phyloP scores from a whole-genome alignment of 2,888 invertebrate genomes.

The Platerodrilus igneus region DNA sequence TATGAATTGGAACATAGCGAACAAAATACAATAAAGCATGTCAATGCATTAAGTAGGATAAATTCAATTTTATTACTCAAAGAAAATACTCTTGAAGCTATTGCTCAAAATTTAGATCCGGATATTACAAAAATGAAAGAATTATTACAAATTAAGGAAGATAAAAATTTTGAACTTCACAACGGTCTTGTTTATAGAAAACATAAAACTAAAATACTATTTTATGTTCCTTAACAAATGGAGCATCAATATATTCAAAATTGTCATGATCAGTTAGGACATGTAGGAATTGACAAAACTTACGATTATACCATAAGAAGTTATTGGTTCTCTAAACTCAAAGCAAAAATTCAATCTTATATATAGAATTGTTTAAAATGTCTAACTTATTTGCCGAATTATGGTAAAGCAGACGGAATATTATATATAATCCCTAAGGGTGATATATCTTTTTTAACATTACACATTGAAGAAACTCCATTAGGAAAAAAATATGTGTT shows the following conservation, averaged over 20 bases:
- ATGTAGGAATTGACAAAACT: conserved; percentile 27
- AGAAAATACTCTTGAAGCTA: conserved; percentile 26
- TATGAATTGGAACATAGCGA: conserved; percentile 13
- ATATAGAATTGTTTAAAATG: conserved; percentile 3
- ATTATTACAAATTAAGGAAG: conserved; percentile 23
- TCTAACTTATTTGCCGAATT: not conserved
- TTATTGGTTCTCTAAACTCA: conserved; percentile 5
- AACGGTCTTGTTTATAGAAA: conserved; percentile 8
- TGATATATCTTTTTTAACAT: not conserved
- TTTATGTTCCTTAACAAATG: not conserved
- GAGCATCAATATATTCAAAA: conserved; percentile 3
- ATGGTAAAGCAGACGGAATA: not conserved
- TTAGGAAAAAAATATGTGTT: not conserved
- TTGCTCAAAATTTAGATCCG: conserved; percentile 26
- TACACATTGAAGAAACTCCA: not conserved
- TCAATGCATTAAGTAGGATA: conserved; percentile 35
- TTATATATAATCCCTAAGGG: conserved; percentile 7
- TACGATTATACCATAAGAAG: not conserved
- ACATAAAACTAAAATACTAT: not conserved
- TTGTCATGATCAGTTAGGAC: conserved; percentile 33
- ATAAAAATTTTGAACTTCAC: conserved; percentile 13
- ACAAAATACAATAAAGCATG: conserved; percentile 30
- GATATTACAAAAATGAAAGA: conserved; percentile 24
- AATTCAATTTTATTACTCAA: conserved; percentile 28
- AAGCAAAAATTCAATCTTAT: not conserved